Evolutionary conservation across 1,140 invertebrate species (phyloP).

Genomic region (Drosophila yakuba): DNA sequence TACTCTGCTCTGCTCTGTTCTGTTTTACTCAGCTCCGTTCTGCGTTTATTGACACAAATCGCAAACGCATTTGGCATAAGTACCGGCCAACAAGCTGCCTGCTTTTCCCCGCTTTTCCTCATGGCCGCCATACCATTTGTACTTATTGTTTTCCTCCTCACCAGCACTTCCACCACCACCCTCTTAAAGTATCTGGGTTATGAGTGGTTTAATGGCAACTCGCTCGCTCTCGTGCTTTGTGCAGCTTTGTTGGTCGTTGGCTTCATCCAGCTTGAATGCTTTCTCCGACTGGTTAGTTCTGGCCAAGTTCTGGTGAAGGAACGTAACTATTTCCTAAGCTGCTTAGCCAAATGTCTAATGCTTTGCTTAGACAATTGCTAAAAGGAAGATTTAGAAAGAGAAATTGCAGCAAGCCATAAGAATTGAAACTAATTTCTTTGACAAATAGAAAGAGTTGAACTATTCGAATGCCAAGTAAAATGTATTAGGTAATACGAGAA

Average conservation of each 20-base stretch:
- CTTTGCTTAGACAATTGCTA: slow-evolving; percentile 33
- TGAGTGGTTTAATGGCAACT: slow-evolving; percentile 77
- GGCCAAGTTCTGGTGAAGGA: slow-evolving; percentile 33
- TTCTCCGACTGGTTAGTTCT: slow-evolving; percentile 20
- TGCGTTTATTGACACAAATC: slow-evolving; percentile 80
- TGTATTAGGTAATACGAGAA: not conserved
- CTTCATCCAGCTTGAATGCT: slow-evolving; percentile 17
- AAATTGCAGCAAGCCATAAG: not conserved
- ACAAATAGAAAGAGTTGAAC: not conserved
- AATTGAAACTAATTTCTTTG: not conserved
- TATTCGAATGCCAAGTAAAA: no score
- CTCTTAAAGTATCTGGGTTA: slow-evolving; percentile 68
- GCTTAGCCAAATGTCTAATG: slow-evolving; percentile 39
- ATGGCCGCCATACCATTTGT: slow-evolving; percentile 15
- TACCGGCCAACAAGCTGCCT: slow-evolving; percentile 61
- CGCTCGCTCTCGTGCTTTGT: slow-evolving; percentile 51
- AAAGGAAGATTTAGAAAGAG: not conserved
- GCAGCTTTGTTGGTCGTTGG: slow-evolving; percentile 31
- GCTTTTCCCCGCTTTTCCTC: not conserved
- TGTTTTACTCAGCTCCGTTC: not conserved
- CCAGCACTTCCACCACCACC: not conserved
- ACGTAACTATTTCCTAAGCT: slow-evolving; percentile 56
- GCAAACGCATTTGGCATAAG: slow-evolving; percentile 82
- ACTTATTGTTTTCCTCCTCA: slow-evolving; percentile 47
- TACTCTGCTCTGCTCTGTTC: no score